Percentiles rank a stretch among this genome's conserved stretches.
These are phyloP conservation scores for Ciona savignyi DNA, from an alignment of 23 tunicate genomes.

Conservation along the genomic window DNA sequence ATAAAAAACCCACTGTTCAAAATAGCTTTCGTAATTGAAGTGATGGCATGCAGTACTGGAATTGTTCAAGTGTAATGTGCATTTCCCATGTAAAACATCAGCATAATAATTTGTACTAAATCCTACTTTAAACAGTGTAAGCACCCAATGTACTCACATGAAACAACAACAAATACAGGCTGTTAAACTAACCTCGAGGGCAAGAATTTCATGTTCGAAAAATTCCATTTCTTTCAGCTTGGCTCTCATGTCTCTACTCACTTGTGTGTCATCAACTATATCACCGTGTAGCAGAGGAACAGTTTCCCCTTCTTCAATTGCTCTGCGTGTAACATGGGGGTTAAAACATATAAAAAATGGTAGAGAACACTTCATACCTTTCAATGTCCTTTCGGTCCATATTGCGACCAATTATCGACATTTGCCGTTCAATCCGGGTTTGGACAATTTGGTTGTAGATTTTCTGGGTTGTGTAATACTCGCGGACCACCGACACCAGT, in stretches of 20 bases:
- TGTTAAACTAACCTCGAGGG: slow-evolving; percentile 49
- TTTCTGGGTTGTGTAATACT: slow-evolving; percentile 70
- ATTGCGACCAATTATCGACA: slow-evolving; percentile 41
- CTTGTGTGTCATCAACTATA: slow-evolving; percentile 53
- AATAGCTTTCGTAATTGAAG: no score
- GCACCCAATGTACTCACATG: no score
- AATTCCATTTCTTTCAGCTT: slow-evolving; percentile 36
- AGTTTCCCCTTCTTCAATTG: slow-evolving; percentile 27
- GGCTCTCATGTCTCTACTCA: slow-evolving; percentile 55
- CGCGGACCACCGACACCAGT: slow-evolving; percentile 30
- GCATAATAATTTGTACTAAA: no score
- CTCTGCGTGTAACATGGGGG: no score
- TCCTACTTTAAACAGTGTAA: no score
- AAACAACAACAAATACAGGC: no score
- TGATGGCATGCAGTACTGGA: no score
- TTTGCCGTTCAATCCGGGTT: slow-evolving; percentile 56
- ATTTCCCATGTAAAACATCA: no score
- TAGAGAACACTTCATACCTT: slow-evolving; percentile 6
- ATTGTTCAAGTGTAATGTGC: no score
- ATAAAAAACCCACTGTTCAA: no score
- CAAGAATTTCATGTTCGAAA: slow-evolving; percentile 59
- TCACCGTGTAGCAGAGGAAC: slow-evolving; percentile 53
- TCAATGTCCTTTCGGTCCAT: slow-evolving; percentile 22
- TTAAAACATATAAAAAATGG: no score
- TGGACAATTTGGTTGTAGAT: slow-evolving; percentile 36